A percentile compares a stretch with the other conserved stretches of the same genome.
Conservation (phyloP, 2,113 vertebrate genomes). For the Parus major region DNA sequence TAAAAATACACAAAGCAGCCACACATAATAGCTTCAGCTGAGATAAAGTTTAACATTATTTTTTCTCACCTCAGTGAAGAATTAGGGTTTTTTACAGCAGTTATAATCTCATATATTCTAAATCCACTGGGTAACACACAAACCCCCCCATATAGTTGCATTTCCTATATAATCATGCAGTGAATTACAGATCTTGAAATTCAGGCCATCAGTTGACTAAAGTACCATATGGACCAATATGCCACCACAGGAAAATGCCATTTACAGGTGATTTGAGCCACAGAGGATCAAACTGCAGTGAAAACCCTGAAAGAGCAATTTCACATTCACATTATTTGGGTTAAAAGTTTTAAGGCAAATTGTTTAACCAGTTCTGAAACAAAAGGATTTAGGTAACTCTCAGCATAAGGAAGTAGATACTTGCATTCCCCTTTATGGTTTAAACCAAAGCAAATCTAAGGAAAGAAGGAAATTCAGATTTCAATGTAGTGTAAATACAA, state of each 20-base stretch:
- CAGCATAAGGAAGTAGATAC: background rate
- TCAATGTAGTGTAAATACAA: background rate
- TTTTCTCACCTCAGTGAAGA: background rate
- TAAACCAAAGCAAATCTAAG: background rate
- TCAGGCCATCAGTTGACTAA: background rate
- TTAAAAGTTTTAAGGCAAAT: background rate
- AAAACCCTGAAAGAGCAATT: background rate
- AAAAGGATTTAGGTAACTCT: background rate
- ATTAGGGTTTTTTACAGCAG: fast-evolving
- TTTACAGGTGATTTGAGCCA: background rate
- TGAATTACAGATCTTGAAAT: background rate
- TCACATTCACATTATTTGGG: background rate
- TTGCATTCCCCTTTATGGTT: background rate
- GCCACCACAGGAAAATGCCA: background rate
- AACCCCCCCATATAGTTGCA: background rate
- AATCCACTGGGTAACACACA: background rate
- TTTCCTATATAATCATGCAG: background rate
- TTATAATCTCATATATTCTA: background rate
- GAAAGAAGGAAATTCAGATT: background rate
- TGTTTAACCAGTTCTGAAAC: background rate
- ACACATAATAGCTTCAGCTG: background rate
- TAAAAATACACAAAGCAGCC: background rate
- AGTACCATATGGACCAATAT: background rate
- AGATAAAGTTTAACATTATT: background rate
- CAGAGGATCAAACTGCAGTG: background rate